Conservation (phyloP, 2,888 invertebrate genomes). For the Corythucha ciliata region DNA sequence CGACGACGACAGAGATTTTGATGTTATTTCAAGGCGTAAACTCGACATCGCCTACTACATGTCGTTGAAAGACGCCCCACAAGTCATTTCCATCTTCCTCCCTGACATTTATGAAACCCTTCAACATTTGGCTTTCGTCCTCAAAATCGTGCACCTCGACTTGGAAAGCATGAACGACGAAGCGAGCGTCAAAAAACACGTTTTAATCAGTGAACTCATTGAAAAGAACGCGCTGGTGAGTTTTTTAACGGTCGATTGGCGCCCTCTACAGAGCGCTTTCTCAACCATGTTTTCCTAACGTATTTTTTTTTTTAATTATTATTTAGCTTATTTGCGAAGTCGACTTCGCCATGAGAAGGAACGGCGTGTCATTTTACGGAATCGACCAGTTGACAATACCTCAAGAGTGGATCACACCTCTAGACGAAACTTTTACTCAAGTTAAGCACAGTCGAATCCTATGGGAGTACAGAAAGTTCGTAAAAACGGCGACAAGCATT, state of each 20-base stretch:
- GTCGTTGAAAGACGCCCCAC: no score
- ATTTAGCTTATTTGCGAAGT: conserved; percentile 17
- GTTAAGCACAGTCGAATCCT: conserved; percentile 17
- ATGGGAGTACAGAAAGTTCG: conserved; percentile 16
- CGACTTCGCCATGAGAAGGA: conserved; percentile 20
- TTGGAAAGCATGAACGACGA: conserved; percentile 7
- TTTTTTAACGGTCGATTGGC: background rate
- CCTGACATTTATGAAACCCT: conserved; percentile 24
- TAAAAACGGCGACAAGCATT: no score
- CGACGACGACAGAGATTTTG: no score
- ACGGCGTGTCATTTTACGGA: conserved; percentile 14
- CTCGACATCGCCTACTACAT: no score
- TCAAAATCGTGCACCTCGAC: conserved; percentile 23
- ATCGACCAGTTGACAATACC: conserved; percentile 19
- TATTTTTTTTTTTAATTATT: background rate
- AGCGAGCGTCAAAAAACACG: conserved; percentile 1
- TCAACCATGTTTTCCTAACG: background rate
- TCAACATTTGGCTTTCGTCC: conserved; percentile 20
- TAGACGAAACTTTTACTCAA: conserved; percentile 12
- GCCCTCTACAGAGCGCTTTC: background rate
- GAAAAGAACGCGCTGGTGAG: conserved; percentile 14
- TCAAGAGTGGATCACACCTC: background rate
- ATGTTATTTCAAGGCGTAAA: no score
- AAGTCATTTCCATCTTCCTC: no score
- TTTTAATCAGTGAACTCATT: conserved; percentile 4